Conservation (phyloP, 2,113 vertebrate species). For the Sturnira hondurensis region DNA sequence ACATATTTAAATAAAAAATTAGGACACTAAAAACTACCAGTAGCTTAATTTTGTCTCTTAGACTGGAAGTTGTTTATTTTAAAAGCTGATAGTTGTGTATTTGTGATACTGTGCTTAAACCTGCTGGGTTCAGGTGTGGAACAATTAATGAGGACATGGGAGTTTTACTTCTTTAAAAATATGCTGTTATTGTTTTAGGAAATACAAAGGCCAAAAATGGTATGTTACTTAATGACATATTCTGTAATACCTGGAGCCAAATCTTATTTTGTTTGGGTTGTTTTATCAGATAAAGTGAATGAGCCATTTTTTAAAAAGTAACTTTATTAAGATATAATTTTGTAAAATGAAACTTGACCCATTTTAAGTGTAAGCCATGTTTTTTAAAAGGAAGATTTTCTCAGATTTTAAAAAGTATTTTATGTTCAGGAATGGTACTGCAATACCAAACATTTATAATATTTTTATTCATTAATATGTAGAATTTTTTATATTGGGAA, state of each 20-base stretch:
- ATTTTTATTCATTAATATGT: background rate
- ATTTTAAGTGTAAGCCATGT: background rate
- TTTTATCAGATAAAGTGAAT: conserved; percentile 22
- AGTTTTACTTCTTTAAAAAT: conserved; percentile 24
- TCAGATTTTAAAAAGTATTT: conserved; percentile 15
- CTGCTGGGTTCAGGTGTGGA: background rate
- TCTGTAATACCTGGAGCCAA: background rate
- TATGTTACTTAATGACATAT: background rate
- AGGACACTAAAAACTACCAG: background rate
- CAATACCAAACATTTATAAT: background rate
- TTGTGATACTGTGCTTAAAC: background rate
- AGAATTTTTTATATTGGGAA: background rate
- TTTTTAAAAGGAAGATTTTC: conserved; percentile 4
- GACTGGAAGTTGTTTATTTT: background rate
- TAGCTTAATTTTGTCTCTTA: conserved; percentile 9
- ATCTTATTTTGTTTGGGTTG: background rate
- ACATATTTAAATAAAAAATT: conserved; percentile 28
- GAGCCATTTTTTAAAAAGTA: background rate
- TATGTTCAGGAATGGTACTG: background rate
- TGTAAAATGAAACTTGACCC: background rate
- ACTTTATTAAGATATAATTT: background rate
- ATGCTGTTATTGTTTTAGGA: background rate
- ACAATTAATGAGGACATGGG: background rate
- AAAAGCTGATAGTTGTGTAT: background rate
- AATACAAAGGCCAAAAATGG: background rate